A percentile compares a stretch with the other conserved stretches of the same genome.
Evolutionary conservation across 2,888 invertebrate genomes (phyloP).

Genomic region (Cepaea hortensis): DNA sequence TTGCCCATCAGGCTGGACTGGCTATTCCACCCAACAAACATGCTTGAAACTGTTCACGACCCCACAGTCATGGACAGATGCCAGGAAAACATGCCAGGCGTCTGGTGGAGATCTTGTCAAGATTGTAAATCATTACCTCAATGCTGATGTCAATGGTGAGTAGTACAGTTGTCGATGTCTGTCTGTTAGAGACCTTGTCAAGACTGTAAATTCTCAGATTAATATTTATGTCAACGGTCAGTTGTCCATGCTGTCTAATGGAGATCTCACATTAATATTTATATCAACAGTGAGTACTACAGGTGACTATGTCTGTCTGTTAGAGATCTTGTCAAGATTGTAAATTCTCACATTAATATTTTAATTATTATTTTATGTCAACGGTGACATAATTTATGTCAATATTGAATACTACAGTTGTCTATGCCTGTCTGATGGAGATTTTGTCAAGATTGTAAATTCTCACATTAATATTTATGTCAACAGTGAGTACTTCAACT

Average conservation of each 20-base stretch:
- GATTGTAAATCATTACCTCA: constrained; percentile 19
- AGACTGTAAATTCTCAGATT: no score
- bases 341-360: no score
- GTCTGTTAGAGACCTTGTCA: no score
- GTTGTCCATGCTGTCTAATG: not conserved
- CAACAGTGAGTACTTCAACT: constrained; percentile 7
- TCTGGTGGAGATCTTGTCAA: constrained; percentile 25
- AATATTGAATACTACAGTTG: no score
- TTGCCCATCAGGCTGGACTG: constrained; percentile 33
- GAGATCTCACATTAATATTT: constrained; percentile 29
- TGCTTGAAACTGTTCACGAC: constrained; percentile 28
- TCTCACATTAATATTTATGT: constrained; percentile 25
- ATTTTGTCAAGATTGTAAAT: constrained; percentile 33
- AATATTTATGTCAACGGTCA: no score
- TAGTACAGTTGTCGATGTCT: no score
- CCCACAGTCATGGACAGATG: constrained; percentile 44
- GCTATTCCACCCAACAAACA: not conserved
- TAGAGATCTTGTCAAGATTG: no score
- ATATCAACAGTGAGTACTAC: constrained; percentile 25
- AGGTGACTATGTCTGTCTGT: no score
- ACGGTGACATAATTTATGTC: no score
- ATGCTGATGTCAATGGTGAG: constrained; percentile 32
- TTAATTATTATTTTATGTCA: no score
- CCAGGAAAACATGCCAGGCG: constrained; percentile 15
- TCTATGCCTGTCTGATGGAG: not conserved